phyloP scores from a whole-genome alignment of 1,140 invertebrate species.

The Drosophila aff. region DNA sequence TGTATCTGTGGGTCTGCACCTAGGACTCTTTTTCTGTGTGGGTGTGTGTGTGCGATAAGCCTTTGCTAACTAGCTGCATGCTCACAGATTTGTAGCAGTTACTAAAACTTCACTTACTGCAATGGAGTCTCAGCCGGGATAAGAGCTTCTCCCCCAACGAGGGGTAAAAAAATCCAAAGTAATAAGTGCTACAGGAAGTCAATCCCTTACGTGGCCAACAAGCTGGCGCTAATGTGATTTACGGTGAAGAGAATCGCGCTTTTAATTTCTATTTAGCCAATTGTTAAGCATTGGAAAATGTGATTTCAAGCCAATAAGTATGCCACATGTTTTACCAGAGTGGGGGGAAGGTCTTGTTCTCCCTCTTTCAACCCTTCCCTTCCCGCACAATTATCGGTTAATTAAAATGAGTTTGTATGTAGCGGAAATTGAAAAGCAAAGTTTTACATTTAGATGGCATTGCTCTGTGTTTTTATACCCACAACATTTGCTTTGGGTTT shows the following conservation, averaged over 20 bases:
- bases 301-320: conserved; percentile 27
- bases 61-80: conserved; percentile 59
- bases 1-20: conserved; percentile 14
- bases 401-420: conserved; percentile 36
- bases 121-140: conserved; percentile 29
- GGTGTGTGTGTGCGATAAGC: conserved; percentile 38
- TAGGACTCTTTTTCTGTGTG: neutral
- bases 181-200: conserved; percentile 8
- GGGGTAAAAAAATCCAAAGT: conserved; percentile 5
- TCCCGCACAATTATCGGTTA: conserved; percentile 34
- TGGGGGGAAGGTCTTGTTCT: neutral
- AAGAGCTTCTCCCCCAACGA: neutral
- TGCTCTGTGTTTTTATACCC: conserved; percentile 7
- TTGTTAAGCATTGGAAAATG: conserved; percentile 36
- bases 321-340: conserved; percentile 4
- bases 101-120: conserved; percentile 53
- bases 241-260: conserved; percentile 18
- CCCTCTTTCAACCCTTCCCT: neutral
- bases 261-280: conserved; percentile 30
- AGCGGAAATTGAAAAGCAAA: conserved; percentile 33
- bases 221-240: conserved; percentile 39
- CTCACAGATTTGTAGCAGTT: conserved; percentile 59
- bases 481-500: neutral
- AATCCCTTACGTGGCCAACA: conserved; percentile 39
- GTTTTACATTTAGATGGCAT: conserved; percentile 22